A percentile compares a stretch with the other conserved stretches of the same genome.
Conservation (phyloP, 2,888 invertebrate genomes). For the Acleris emargana region DNA sequence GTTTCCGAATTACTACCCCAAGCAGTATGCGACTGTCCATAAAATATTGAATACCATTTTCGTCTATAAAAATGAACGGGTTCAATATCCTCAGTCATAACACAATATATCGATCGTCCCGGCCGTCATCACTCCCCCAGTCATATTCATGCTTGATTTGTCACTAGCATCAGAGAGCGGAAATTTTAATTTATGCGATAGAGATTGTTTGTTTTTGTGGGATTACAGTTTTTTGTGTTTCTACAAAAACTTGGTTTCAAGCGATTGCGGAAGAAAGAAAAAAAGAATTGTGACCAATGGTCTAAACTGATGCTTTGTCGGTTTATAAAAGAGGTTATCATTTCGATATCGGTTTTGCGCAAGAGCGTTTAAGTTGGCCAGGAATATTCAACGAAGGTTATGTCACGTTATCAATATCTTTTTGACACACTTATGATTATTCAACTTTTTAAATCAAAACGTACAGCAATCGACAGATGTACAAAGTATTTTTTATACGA, state of each 20-base stretch:
- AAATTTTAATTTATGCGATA: conserved; percentile 82
- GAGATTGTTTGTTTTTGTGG: conserved; percentile 79
- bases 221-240: conserved; percentile 63
- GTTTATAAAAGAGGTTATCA: conserved; percentile 18
- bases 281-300: conserved; percentile 43
- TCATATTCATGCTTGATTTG: conserved; percentile 77
- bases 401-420: neutral
- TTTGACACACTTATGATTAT: neutral
- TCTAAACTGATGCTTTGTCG: conserved; percentile 19
- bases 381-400: too few species aligned
- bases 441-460: too few species aligned
- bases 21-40: conserved; percentile 6
- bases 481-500: conserved; percentile 9
- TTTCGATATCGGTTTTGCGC: conserved; percentile 5
- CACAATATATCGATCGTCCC: conserved; percentile 55
- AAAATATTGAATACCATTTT: conserved; percentile 30
- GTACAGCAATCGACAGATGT: conserved; percentile 1
- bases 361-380: neutral
- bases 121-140: conserved; percentile 59
- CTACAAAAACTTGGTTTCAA: conserved; percentile 61
- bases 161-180: conserved; percentile 71
- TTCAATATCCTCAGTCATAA: conserved; percentile 47
- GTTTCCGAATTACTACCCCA: neutral
- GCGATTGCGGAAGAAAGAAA: conserved; percentile 70
- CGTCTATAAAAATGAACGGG: conserved; percentile 34